Percentiles rank a stretch among this genome's conserved stretches.
phyloP scores from a whole-genome alignment of 2,113 vertebrate species.

The Tautogolabrus adspersus region DNA sequence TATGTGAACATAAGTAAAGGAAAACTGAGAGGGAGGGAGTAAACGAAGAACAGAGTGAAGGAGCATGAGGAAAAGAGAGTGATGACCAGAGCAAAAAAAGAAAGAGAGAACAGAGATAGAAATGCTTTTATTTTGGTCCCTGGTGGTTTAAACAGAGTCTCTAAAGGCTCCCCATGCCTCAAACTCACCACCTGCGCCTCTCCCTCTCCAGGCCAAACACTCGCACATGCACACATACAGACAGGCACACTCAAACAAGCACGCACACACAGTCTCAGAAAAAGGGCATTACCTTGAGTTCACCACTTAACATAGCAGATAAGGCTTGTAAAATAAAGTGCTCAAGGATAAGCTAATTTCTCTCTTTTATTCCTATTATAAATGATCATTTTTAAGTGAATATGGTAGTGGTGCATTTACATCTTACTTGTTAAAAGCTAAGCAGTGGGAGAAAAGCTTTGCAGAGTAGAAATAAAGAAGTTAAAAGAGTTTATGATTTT shows the following conservation, averaged over 20 bases:
- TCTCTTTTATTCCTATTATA: not conserved
- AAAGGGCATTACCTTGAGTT: constrained; percentile 10
- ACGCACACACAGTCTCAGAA: constrained; percentile 9
- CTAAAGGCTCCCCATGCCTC: constrained; percentile 53
- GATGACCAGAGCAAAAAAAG: constrained; percentile 3
- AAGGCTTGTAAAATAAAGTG: not conserved
- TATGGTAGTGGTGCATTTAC: too few relatives aligned
- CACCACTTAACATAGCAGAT: not conserved
- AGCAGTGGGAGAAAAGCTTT: too few relatives aligned
- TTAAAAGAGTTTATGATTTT: too few relatives aligned
- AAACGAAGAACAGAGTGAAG: not conserved
- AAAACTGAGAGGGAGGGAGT: not conserved
- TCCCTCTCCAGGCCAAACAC: constrained; percentile 27
- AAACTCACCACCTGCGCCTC: constrained; percentile 65
- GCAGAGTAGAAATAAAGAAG: too few relatives aligned
- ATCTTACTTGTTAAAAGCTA: too few relatives aligned
- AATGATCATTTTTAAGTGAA: too few relatives aligned
- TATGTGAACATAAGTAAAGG: constrained; percentile 3
- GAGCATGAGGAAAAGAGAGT: constrained; percentile 1
- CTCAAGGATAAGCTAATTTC: not conserved
- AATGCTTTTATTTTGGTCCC: constrained; percentile 50
- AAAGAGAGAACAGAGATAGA: constrained; percentile 31
- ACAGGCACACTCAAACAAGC: constrained; percentile 7
- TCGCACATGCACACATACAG: constrained; percentile 19
- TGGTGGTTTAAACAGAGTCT: constrained; percentile 54